phyloP scores from a whole-genome alignment of 2,797 vertebrate genomes.

The Myotis daubentonii region DNA sequence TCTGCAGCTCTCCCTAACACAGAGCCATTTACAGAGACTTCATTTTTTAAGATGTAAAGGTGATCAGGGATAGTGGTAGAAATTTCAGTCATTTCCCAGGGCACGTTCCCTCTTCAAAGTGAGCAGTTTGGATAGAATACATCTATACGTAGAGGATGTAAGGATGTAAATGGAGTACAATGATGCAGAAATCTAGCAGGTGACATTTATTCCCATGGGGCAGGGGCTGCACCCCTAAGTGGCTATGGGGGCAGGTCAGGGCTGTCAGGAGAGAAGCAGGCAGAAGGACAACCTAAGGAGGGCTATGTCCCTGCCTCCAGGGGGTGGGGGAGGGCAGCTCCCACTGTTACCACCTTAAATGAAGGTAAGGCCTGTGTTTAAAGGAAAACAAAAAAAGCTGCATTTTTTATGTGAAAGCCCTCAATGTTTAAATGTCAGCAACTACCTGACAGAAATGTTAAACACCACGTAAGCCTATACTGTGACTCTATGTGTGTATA shows the following conservation, averaged over 20 bases:
- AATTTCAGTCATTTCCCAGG: not conserved
- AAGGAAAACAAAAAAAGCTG: not conserved
- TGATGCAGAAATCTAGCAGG: not conserved
- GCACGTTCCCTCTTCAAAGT: not conserved
- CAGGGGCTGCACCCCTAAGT: not conserved
- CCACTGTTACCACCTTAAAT: not conserved
- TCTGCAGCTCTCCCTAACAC: not conserved
- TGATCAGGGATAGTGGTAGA: not conserved
- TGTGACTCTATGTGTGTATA: not conserved
- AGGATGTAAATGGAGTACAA: not conserved
- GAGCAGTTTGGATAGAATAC: not conserved
- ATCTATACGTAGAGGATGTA: not conserved
- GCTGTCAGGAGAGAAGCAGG: not conserved
- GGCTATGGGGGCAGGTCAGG: not conserved
- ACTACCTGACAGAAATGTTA: not conserved
- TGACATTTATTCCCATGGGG: not conserved
- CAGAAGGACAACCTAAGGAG: not conserved
- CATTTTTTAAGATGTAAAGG: constrained; percentile 20
- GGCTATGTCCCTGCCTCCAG: not conserved
- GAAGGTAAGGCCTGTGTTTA: not conserved
- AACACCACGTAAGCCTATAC: not conserved
- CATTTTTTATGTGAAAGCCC: not conserved
- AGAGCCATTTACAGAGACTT: not conserved
- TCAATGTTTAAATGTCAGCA: constrained; percentile 27
- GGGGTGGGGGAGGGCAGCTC: no score